phyloP scores from a whole-genome alignment of 2,113 vertebrate species.

The Pleuronectes platessa region DNA sequence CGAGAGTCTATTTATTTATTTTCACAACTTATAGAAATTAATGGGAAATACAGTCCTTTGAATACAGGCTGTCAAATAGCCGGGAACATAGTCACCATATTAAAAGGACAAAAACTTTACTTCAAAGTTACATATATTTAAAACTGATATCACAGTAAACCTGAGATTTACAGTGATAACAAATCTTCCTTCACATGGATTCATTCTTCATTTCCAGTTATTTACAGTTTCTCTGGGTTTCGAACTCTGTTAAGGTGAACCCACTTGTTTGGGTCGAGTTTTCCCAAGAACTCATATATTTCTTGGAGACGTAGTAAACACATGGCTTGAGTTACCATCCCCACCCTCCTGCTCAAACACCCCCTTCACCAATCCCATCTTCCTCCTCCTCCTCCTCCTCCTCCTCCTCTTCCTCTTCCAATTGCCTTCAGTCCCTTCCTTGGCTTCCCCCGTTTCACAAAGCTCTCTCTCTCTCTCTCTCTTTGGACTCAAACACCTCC shows the following conservation, averaged over 20 bases:
- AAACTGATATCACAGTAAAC: too few species aligned
- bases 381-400: conserved; percentile 14
- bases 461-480: not conserved
- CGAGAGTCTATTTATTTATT: too few species aligned
- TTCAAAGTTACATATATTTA: too few species aligned
- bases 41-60: too few species aligned
- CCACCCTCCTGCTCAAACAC: conserved; percentile 18
- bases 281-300: conserved; percentile 67
- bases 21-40: too few species aligned
- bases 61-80: too few species aligned
- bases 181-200: too few species aligned
- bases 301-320: conserved; percentile 76
- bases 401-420: not conserved
- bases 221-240: too few species aligned
- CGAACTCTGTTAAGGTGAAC: not conserved
- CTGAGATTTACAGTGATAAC: too few species aligned
- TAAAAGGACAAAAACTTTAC: too few species aligned
- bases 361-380: conserved; percentile 11
- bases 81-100: too few species aligned
- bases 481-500: too few species aligned
- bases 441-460: not conserved
- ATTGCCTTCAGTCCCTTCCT: not conserved
- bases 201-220: not conserved
- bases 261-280: conserved; percentile 39
- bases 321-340: conserved; percentile 70